A percentile compares a stretch with the other conserved stretches of the same genome.
phyloP scores from a whole-genome alignment of 2,797 vertebrate species.

The Hephaestus fuliginosus region DNA sequence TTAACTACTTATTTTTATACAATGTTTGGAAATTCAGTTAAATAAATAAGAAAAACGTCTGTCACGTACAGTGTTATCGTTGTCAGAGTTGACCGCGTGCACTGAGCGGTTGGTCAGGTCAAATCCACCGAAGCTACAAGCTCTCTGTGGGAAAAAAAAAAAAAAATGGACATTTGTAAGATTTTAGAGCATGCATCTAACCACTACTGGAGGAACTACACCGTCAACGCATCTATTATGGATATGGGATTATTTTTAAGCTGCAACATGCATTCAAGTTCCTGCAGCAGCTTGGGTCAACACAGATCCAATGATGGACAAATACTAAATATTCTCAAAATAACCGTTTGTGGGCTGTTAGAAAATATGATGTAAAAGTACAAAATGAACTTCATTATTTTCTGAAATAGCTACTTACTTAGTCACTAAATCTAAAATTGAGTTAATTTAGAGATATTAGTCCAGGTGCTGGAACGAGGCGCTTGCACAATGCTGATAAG shows the following conservation, averaged over 20 bases:
- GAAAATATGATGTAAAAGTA: no score
- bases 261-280: no score
- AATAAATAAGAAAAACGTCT: neutral
- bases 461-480: neutral
- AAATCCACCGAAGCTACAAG: conserved; percentile 98
- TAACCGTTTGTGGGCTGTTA: neutral
- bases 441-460: neutral
- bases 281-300: no score
- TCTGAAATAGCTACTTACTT: no score
- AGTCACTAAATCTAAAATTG: neutral
- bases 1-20: neutral
- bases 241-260: no score
- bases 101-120: conserved; percentile 92
- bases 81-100: conserved; percentile 82
- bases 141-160: conserved; percentile 86
- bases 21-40: neutral
- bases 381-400: neutral
- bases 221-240: no score
- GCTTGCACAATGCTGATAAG: neutral
- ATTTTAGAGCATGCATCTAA: neutral
- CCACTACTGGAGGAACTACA: neutral
- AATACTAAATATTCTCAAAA: neutral
- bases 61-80: conserved; percentile 87
- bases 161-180: neutral
- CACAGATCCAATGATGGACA: neutral